Conservation (phyloP, 2,888 invertebrate genomes). For the Ormyrus nitidulus region DNA sequence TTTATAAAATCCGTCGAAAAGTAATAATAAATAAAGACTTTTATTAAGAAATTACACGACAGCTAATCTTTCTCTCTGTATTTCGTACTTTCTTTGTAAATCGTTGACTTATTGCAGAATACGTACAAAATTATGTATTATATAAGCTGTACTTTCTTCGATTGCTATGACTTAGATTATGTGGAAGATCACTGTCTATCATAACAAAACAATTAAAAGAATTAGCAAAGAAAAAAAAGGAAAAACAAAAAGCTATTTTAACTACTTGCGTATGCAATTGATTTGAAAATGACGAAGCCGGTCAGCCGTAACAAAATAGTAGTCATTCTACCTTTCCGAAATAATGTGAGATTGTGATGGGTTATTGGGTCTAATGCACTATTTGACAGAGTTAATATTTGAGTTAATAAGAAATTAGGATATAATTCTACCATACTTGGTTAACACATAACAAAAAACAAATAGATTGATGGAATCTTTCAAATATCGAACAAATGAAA, state of each 20-base stretch:
- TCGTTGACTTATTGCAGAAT: slow-evolving; percentile 33
- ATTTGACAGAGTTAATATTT: background rate
- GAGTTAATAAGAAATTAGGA: slow-evolving; percentile 1
- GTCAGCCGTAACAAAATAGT: slow-evolving; percentile 13
- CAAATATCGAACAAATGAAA: too few relatives aligned
- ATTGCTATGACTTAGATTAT: slow-evolving; percentile 48
- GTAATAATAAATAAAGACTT: slow-evolving; percentile 64
- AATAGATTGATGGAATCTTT: too few relatives aligned
- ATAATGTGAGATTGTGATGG: slow-evolving; percentile 8
- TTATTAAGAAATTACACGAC: slow-evolving; percentile 43
- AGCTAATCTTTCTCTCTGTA: slow-evolving; percentile 42
- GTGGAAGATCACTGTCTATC: slow-evolving; percentile 36
- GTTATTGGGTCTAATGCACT: background rate
- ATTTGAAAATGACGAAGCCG: slow-evolving; percentile 16
- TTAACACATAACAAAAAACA: slow-evolving; percentile 7
- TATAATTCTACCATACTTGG: background rate
- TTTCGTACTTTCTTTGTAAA: slow-evolving; percentile 28
- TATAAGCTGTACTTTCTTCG: slow-evolving; percentile 40
- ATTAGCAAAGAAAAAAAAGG: slow-evolving; percentile 9
- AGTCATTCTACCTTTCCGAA: slow-evolving; percentile 22
- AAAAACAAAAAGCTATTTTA: slow-evolving; percentile 20
- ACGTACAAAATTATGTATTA: slow-evolving; percentile 48
- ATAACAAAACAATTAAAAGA: slow-evolving; percentile 14
- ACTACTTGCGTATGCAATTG: background rate
- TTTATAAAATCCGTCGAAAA: slow-evolving; percentile 64